phyloP scores from a whole-genome alignment of 1,140 invertebrate species.

The Galendromus occidentalis region DNA sequence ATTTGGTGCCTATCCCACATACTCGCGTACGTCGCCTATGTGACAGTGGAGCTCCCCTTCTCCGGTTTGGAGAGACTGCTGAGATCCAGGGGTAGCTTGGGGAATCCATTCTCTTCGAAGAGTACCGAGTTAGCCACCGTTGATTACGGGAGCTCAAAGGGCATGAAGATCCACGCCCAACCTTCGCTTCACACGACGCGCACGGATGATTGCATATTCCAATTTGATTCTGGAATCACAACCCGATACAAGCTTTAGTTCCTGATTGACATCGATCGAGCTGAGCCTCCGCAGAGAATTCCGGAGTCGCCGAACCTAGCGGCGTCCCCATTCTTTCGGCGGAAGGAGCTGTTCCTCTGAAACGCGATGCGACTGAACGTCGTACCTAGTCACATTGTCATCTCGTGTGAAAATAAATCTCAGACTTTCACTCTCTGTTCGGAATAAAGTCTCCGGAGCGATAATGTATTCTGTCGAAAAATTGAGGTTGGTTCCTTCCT shows the following conservation, averaged over 20 bases:
- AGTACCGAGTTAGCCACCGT: background rate
- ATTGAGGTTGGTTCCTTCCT: too few relatives aligned
- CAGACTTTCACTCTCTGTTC: too few relatives aligned
- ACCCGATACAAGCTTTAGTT: background rate
- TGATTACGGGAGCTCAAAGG: background rate
- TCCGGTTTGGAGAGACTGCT: background rate
- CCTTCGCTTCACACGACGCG: background rate
- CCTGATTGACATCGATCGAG: too few relatives aligned
- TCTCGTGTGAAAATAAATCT: too few relatives aligned
- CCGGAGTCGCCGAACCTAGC: too few relatives aligned
- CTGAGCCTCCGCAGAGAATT: too few relatives aligned
- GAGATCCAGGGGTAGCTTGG: background rate
- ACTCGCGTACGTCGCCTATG: background rate
- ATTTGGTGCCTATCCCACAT: background rate
- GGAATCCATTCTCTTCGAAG: background rate
- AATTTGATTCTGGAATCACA: background rate
- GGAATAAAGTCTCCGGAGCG: too few relatives aligned
- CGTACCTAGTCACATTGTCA: too few relatives aligned
- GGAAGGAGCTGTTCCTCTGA: too few relatives aligned
- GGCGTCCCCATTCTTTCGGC: too few relatives aligned
- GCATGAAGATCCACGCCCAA: background rate
- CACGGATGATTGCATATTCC: background rate
- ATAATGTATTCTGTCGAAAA: too few relatives aligned
- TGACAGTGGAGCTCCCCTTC: background rate
- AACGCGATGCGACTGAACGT: too few relatives aligned